Base-by-base conservation (phyloP, 2,888 invertebrate species). In the Pandemis cinnamomeana region DNA sequence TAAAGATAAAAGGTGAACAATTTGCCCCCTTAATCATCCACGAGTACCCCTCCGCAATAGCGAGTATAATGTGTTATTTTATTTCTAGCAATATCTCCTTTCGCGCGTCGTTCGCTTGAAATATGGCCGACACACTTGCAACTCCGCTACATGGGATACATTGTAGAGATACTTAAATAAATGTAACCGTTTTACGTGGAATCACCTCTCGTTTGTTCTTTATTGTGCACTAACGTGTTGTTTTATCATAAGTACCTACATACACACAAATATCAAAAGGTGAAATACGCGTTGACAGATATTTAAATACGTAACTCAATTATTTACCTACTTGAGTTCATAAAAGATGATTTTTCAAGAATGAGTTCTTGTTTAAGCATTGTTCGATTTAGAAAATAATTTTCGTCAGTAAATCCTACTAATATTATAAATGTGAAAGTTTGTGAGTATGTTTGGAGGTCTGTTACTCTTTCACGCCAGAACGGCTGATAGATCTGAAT, bases 161-260 rank as follows among this genome's bases (percentile, higher is more conserved):
- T 63, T 46, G 58, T 27, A 15, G 46, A 10, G 44, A 63, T 46
- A 20, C 20, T 46, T 46, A 46, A 63, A 63, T 63, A 46, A 46
- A 63, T 63, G 63, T 63, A 63, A 46, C 46, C 63, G 46, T 46
- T 63, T 63, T 63, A 63, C 46, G 44, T 46, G 41, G 63, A 20
- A 44, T 62, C 20, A 46, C 20, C 44, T 15, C 41, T 11, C 11
- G 41, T 44, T 20, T 63, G 13, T 63, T 55, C 55, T 55, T 55
- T 63, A 63, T 20, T 20, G 20, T 46, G 0, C 20, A 13, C 46
- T 46, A 20, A 63, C 46, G 5, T 27, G 11, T 13, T 63, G 8
- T 44, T 46, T 10, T 8, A 20, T 7, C 20, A 20, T 11, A 63
- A 27, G 1, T 42, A n/a, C n/a, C n/a, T n/a, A n/a, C 1, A 8